phyloP scores from a whole-genome alignment of 2,797 vertebrate genomes.

The Tadarida brasiliensis region DNA sequence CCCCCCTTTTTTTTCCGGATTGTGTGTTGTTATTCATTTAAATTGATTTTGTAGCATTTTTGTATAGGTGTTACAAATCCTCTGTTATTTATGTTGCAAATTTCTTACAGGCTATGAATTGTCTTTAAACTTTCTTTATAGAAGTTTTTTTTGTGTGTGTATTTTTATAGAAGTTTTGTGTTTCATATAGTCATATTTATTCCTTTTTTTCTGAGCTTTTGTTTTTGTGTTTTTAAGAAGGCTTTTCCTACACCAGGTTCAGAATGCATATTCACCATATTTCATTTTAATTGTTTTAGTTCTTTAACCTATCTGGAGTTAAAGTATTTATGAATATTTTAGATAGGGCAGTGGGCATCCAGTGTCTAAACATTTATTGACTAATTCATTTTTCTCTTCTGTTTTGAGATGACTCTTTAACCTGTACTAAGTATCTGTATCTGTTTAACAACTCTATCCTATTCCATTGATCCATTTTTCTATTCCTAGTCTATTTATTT shows the following conservation, averaged over 20 bases:
- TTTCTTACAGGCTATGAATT: constrained; percentile 25
- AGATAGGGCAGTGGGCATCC: background rate
- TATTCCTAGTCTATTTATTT: background rate
- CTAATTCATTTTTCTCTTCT: background rate
- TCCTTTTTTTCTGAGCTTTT: constrained; percentile 19
- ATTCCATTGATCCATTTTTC: background rate
- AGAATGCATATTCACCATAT: background rate
- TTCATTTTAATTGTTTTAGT: constrained; percentile 1
- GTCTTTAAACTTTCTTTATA: constrained; percentile 51
- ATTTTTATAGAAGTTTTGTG: constrained; percentile 52
- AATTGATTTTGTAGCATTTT: constrained; percentile 44
- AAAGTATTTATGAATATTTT: constrained; percentile 2
- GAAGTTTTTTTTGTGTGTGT: constrained; percentile 29
- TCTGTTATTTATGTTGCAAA: constrained; percentile 47
- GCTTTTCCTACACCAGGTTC: background rate
- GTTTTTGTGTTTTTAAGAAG: background rate
- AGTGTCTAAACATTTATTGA: background rate
- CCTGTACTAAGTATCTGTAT: background rate
- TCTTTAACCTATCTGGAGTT: constrained; percentile 6
- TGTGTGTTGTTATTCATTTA: constrained; percentile 35
- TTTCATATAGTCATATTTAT: constrained; percentile 2
- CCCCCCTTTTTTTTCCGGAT: constrained; percentile 8
- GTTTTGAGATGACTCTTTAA: constrained; percentile 11
- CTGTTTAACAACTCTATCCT: constrained; percentile 5
- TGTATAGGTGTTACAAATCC: background rate